These are phyloP conservation scores for Euspilapteryx auroguttella DNA, from an alignment of 2,888 invertebrate species.

Conservation along the genomic window DNA sequence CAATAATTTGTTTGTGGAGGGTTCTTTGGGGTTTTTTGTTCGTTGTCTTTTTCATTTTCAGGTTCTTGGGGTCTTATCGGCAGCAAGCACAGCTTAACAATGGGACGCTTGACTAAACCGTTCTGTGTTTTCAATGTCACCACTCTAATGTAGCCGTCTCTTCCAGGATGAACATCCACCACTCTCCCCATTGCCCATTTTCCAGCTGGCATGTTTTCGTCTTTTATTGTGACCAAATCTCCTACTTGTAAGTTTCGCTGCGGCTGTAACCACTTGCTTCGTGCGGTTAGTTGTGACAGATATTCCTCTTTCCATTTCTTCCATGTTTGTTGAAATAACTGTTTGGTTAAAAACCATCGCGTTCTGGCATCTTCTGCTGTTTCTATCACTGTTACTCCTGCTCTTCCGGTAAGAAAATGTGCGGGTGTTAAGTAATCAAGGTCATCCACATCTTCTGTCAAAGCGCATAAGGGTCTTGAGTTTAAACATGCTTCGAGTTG, in stretches of 20 bases:
- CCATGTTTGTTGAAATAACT: conserved; percentile 5
- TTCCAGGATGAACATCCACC: conserved; percentile 7
- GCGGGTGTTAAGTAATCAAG: conserved; percentile 2
- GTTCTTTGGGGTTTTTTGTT: background rate
- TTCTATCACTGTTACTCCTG: conserved; percentile 1
- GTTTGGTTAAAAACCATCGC: conserved; percentile 2
- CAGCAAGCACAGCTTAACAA: conserved; percentile 6
- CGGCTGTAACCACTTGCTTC: conserved; percentile 6
- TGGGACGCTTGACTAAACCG: conserved; percentile 4
- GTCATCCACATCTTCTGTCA: conserved; percentile 3
- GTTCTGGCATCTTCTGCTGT: conserved; percentile 1
- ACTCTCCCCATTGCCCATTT: conserved; percentile 6
- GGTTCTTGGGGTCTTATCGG: background rate
- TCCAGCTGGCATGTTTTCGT: conserved; percentile 7
- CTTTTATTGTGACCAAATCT: conserved; percentile 7
- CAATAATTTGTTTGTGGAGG: background rate
- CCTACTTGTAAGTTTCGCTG: conserved; percentile 3
- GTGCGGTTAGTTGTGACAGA: conserved; percentile 3
- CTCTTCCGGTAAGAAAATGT: conserved; percentile 3
- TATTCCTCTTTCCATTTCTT: conserved; percentile 9
- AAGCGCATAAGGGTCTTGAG: conserved; percentile 1
- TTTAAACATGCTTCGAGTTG: conserved; percentile 6
- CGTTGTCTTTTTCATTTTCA: background rate
- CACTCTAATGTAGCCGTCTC: conserved; percentile 7
- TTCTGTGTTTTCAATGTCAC: conserved; percentile 8